phyloP scores from a whole-genome alignment of 2,113 vertebrate species.

The Dromas ardeola region DNA sequence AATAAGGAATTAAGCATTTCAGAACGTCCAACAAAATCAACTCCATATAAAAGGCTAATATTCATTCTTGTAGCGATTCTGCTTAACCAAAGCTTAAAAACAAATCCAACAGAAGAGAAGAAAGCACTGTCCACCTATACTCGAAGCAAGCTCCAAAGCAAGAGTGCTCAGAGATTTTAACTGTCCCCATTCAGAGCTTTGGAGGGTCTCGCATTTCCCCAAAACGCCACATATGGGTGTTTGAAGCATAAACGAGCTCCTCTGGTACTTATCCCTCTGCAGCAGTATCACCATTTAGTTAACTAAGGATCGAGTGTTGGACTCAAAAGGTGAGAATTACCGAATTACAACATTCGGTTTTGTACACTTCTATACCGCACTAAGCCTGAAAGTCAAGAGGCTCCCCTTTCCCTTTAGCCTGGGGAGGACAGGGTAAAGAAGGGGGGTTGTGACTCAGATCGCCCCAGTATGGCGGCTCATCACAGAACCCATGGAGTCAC shows the following conservation, averaged over 20 bases:
- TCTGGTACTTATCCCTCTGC: background rate
- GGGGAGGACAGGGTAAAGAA: background rate
- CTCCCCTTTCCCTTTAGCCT: background rate
- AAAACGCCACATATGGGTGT: background rate
- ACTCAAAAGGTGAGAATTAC: background rate
- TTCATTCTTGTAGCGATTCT: background rate
- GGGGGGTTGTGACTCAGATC: too few relatives aligned
- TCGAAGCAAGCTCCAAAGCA: background rate
- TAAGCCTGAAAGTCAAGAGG: background rate
- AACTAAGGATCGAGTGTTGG: background rate
- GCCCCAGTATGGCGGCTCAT: background rate
- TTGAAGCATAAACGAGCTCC: background rate
- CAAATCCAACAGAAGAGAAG: background rate
- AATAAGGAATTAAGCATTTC: background rate
- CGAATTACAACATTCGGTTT: background rate
- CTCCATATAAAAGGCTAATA: background rate
- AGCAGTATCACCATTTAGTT: background rate
- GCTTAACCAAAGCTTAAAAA: background rate
- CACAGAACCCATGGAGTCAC: background rate
- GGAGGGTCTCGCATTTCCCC: background rate
- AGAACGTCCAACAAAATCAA: background rate
- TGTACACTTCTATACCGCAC: rapidly evolving
- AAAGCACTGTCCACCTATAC: background rate
- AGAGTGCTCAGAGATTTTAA: background rate
- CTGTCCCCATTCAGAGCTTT: background rate